Conservation (phyloP, 2,797 vertebrate species). For the Merluccius polli region DNA sequence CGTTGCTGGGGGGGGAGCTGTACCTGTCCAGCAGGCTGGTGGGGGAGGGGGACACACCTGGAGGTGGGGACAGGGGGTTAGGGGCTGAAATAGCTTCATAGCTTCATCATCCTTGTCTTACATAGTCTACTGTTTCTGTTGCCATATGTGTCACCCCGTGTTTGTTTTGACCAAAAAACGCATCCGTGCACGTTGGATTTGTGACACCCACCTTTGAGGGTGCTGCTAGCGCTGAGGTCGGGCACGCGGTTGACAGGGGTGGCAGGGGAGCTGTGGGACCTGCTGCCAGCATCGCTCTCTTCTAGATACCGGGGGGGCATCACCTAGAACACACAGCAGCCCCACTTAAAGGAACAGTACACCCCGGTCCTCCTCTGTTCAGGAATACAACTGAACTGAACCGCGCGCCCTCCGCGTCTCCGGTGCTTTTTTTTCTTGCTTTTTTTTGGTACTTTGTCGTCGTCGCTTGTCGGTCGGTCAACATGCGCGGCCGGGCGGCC, state of each 20-base stretch:
- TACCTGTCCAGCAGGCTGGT: constrained; percentile 80
- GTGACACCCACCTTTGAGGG: constrained; percentile 55
- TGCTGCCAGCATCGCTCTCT: constrained; percentile 62
- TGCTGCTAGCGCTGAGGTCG: constrained; percentile 71
- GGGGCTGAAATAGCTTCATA: too few relatives aligned
- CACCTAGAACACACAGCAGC: constrained; percentile 70
- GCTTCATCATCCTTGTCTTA: neutral
- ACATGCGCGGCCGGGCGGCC: too few relatives aligned
- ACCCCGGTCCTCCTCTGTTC: neutral
- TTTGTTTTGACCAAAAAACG: neutral
- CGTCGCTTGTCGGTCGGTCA: too few relatives aligned
- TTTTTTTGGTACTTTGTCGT: too few relatives aligned
- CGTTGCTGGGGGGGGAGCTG: constrained; percentile 76
- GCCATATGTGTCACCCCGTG: neutral
- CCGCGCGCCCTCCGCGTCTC: too few relatives aligned
- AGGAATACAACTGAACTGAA: too few relatives aligned
- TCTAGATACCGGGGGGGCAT: constrained; percentile 89
- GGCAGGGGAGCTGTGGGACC: constrained; percentile 58
- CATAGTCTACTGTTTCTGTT: neutral
- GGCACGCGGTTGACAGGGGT: constrained; percentile 66
- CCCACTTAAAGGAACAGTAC: neutral
- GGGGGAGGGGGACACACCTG: constrained; percentile 77
- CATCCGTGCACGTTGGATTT: neutral
- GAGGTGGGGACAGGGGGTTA: neutral
- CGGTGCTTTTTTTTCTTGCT: too few relatives aligned